Evolutionary conservation across 2,797 vertebrate species (phyloP).

Genomic region (Ptychobarbus kaznakovi): DNA sequence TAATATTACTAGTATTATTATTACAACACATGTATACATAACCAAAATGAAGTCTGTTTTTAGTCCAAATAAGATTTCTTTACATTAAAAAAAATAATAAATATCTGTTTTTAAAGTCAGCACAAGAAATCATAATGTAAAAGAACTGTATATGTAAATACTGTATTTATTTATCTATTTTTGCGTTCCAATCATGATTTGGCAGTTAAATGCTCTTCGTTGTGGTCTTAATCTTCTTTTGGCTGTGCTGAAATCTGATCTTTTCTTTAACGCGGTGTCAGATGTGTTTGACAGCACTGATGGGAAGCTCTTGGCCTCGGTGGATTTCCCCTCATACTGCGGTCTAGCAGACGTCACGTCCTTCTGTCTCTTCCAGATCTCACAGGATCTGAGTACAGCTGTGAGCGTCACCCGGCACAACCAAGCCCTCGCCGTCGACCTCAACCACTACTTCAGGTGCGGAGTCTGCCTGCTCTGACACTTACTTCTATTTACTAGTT

Average conservation of each 20-base stretch:
- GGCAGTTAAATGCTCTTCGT: no score
- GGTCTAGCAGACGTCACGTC: conserved; percentile 46
- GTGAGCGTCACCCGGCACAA: conserved; percentile 73
- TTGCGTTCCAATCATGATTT: no score
- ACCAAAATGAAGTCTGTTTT: no score
- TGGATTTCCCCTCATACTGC: conserved; percentile 73
- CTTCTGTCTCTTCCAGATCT: conserved; percentile 80
- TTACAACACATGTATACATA: no score
- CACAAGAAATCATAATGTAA: no score
- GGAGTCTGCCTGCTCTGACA: neutral
- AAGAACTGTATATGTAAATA: no score
- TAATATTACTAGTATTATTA: no score
- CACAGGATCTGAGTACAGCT: conserved; percentile 80
- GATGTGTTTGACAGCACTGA: conserved; percentile 77
- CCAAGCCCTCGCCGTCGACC: conserved; percentile 77
- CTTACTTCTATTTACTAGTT: neutral
- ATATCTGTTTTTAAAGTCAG: no score
- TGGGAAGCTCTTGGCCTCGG: conserved; percentile 75
- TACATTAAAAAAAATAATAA: no score
- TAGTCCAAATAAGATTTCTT: no score
- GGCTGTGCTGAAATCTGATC: neutral
- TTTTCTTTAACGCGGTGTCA: conserved; percentile 79
- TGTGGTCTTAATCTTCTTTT: no score
- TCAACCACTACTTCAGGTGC: conserved; percentile 90
- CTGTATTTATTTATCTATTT: no score